phyloP scores from a whole-genome alignment of 2,113 vertebrate genomes.

The Diphyllodes magnificus region DNA sequence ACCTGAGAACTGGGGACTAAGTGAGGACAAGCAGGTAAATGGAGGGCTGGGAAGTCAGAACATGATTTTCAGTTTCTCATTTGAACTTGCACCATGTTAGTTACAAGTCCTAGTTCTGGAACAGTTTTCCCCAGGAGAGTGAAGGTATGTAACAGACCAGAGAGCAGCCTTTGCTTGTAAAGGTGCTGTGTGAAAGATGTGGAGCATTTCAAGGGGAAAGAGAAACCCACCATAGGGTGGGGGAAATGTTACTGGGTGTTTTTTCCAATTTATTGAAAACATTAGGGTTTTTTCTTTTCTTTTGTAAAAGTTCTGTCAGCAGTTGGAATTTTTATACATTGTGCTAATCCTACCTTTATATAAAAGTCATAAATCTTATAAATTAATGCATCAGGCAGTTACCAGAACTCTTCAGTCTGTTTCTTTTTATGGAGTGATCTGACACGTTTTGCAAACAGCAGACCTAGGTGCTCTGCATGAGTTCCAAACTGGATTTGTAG shows the following conservation, averaged over 20 bases:
- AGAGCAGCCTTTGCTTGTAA: background rate
- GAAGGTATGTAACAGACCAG: background rate
- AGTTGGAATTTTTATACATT: slow-evolving; percentile 22
- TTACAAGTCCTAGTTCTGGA: background rate
- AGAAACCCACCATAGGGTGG: background rate
- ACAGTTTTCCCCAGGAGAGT: background rate
- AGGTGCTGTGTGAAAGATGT: slow-evolving; percentile 1
- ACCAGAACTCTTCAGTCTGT: slow-evolving; percentile 50
- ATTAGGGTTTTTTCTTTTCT: background rate
- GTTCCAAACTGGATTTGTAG: slow-evolving; percentile 34
- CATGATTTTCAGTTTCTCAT: background rate
- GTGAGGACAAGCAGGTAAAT: background rate
- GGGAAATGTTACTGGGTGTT: background rate
- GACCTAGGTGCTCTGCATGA: slow-evolving; percentile 19
- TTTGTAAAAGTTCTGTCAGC: slow-evolving; percentile 3
- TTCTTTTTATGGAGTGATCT: slow-evolving; percentile 56
- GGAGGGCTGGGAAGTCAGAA: background rate
- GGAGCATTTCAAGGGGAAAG: background rate
- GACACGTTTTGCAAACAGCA: slow-evolving; percentile 36
- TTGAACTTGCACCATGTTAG: background rate
- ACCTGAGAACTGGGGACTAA: background rate
- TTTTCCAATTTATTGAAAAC: background rate
- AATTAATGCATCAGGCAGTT: slow-evolving; percentile 45
- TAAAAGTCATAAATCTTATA: slow-evolving; percentile 52
- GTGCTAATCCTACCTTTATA: slow-evolving; percentile 51